Base-by-base conservation (phyloP, 2,113 vertebrate species). In the Coryphaenoides rupestris region DNA sequence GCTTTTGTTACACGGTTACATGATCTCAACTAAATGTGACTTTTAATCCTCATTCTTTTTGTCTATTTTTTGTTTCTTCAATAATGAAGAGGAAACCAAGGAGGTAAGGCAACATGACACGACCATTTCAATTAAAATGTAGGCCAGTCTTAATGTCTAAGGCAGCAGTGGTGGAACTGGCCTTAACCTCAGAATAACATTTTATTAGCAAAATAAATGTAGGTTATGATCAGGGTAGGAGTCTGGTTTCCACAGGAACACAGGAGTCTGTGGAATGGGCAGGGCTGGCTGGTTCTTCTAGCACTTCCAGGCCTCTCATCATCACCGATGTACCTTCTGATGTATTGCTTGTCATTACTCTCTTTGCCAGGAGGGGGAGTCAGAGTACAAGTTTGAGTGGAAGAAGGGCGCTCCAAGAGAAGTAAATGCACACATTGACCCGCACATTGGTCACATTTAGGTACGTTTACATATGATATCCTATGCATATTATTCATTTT, bases 301-400 rank as follows among this genome's bases (percentile, higher is more conserved):
- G n/a, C n/a, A n/a, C n/a, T n/a, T n/a, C n/a, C n/a, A n/a, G n/a
- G 33, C 33, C 33, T 7, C 33, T 40, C 33, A 40, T n/a, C n/a
- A n/a, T 40, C 9, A 40, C 33, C 33, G 33, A 40, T 40, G 33
- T 13, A 40, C 33, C 28, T 15, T 16, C 14, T 58, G 16, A 58
- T 6, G 14, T 28, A 16, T 58, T 54, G 45, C 4, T 5, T 24
- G 17, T 55, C 47, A 12, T 16, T 1, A 16, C 24, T 75, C 4
- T 68, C 33, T 80, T 81, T 71, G 73, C 84, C 86, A 96, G 90
- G 96, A 96, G 54, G 96, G 95, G 72, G 94, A 98, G 63, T 93
- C 94, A 0, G 97, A 98, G 28, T 98, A 92, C 78, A 99, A 96
- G 85, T 99, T 99, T 91, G 97, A 98, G 90, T 99, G 97, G 97